A percentile compares a stretch with the other conserved stretches of the same genome.
Conservation (phyloP, 2,797 vertebrate genomes). For the Ctenosaura bakeri region DNA sequence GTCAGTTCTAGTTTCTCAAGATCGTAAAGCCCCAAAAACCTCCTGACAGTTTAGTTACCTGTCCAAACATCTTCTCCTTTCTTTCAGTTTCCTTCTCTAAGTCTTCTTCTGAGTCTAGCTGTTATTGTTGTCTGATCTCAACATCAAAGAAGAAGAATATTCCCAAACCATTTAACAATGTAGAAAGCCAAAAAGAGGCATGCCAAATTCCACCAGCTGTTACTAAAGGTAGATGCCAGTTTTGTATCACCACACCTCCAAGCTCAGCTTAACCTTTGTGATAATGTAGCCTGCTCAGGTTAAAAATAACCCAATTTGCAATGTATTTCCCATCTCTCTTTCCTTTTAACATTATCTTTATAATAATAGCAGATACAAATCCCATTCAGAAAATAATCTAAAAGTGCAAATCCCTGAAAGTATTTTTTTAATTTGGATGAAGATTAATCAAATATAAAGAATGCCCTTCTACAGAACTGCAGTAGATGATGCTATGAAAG, state of each 20-base stretch:
- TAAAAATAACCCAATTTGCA: not conserved
- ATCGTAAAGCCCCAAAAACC: not conserved
- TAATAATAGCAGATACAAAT: conserved; percentile 49
- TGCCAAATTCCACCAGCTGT: conserved; percentile 73
- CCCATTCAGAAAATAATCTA: not conserved
- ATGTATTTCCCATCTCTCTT: conserved; percentile 3
- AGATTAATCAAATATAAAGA: not conserved
- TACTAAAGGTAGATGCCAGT: conserved; percentile 68
- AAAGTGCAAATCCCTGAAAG: conserved; percentile 33
- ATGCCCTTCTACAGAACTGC: conserved; percentile 16
- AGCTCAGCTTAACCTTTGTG: conserved; percentile 60
- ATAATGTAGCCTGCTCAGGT: conserved; percentile 28
- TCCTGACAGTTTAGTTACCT: not conserved
- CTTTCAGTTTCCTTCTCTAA: conserved; percentile 6
- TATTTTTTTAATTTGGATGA: not conserved
- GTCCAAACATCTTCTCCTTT: not conserved
- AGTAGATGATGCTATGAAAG: not conserved
- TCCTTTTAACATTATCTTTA: conserved; percentile 42
- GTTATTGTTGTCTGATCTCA: not conserved
- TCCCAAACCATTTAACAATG: conserved; percentile 60
- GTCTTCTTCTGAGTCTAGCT: conserved; percentile 10
- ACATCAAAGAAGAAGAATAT: conserved; percentile 22
- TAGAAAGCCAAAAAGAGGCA: conserved; percentile 39
- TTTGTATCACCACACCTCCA: conserved; percentile 62
- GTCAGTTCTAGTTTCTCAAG: not conserved